Percentiles rank a stretch among this genome's conserved stretches.
Evolutionary conservation across 2,888 invertebrate species (phyloP).

Genomic region (Dolomedes plantarius): DNA sequence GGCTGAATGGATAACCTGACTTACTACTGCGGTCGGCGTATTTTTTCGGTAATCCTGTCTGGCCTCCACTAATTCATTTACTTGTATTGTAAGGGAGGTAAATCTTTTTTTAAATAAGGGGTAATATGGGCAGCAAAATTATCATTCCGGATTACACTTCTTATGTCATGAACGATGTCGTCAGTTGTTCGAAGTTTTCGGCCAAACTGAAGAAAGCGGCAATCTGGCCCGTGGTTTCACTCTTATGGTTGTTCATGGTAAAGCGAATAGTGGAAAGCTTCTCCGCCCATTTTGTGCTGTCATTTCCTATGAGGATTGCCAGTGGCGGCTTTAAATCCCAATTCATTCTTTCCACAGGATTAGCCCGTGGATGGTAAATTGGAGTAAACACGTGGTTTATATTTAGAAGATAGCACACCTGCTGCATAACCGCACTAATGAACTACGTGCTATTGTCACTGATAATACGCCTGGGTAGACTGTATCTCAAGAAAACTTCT

Average conservation of each 20-base stretch:
- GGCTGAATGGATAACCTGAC: neutral
- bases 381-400: neutral
- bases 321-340: neutral
- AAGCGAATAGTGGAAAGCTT: conserved; percentile 8
- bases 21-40: neutral
- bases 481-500: neutral
- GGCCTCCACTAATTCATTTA: neutral
- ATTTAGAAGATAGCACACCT: neutral
- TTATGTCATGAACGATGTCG: conserved; percentile 5
- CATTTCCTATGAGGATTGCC: conserved; percentile 7
- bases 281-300: neutral
- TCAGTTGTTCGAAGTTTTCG: neutral
- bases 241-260: conserved; percentile 10
- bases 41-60: conserved; percentile 9
- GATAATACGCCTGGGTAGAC: neutral
- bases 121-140: conserved; percentile 22
- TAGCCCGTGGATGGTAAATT: conserved; percentile 2
- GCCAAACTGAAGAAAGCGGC: neutral
- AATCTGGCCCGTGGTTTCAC: neutral
- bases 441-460: neutral
- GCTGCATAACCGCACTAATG: neutral
- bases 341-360: conserved; percentile 6
- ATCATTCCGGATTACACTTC: neutral
- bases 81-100: neutral
- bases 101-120: conserved; percentile 8